Evolutionary conservation across 2,113 vertebrate genomes (phyloP).

Genomic region (Heterocephalus glaber): DNA sequence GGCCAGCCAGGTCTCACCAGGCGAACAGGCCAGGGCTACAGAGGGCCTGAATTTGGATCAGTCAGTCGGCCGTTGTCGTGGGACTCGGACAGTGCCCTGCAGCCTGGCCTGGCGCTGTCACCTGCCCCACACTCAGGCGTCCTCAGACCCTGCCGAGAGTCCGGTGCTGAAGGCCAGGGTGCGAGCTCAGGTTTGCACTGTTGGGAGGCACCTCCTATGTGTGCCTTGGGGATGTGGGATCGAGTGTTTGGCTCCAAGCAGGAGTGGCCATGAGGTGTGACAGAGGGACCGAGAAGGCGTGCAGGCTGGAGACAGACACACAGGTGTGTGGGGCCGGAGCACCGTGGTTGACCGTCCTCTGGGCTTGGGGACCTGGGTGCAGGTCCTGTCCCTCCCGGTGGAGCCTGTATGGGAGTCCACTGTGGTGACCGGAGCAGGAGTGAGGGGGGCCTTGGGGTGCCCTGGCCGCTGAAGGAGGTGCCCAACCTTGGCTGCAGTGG

Average conservation of each 20-base stretch:
- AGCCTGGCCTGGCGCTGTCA: not conserved
- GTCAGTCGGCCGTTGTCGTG: not conserved
- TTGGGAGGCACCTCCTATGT: accelerated
- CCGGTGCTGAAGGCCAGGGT: accelerated
- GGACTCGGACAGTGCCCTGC: not conserved
- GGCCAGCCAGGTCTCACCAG: not conserved
- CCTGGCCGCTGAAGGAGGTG: not conserved
- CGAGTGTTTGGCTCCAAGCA: not conserved
- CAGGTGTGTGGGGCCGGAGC: accelerated
- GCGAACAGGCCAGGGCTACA: not conserved
- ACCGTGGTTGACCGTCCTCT: not conserved
- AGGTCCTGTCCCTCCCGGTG: not conserved
- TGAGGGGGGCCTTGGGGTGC: not conserved
- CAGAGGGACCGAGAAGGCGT: not conserved
- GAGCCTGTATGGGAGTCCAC: not conserved
- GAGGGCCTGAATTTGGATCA: not conserved
- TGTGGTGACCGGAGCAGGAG: accelerated
- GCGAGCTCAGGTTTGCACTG: accelerated
- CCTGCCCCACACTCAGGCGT: not conserved
- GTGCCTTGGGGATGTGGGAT: not conserved
- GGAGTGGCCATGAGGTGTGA: not conserved
- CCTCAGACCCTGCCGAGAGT: accelerated
- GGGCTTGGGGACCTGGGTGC: not conserved
- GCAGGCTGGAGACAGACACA: not conserved
- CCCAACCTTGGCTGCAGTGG: not conserved